Conservation (phyloP, 2,888 invertebrate species). For the Acronicta leporina region DNA sequence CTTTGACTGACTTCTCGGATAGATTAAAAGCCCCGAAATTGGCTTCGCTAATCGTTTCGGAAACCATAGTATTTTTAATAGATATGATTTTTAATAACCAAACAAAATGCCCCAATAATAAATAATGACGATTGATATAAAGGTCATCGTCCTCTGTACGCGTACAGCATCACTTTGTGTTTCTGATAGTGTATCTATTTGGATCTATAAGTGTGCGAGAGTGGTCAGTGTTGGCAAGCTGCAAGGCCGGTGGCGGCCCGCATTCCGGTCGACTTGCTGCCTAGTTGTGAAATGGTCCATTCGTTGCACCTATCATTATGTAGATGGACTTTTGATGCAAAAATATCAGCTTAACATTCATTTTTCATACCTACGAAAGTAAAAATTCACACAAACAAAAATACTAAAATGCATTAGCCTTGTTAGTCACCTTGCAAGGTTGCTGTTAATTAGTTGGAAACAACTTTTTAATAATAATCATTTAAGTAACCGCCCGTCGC, state of each 20-base stretch:
- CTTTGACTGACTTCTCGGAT: no score
- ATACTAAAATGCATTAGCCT: conserved; percentile 11
- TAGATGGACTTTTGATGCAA: conserved; percentile 45
- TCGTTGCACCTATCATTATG: conserved; percentile 70
- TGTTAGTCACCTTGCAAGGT: conserved; percentile 50
- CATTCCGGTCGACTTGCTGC: conserved; percentile 81
- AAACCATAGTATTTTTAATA: conserved; percentile 14
- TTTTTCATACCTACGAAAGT: conserved; percentile 33
- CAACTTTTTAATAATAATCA: conserved; percentile 21
- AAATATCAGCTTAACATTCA: conserved; percentile 31
- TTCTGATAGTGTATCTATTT: conserved; percentile 70
- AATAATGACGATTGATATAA: conserved; percentile 54
- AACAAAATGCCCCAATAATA: conserved; percentile 19
- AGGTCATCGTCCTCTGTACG: conserved; percentile 69
- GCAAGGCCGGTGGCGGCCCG: conserved; percentile 85
- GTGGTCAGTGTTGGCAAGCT: conserved; percentile 85
- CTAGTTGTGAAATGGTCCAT: conserved; percentile 83
- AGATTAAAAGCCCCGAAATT: neutral
- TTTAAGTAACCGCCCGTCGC: conserved; percentile 11
- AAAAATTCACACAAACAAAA: conserved; percentile 36
- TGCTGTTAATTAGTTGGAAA: conserved; percentile 43
- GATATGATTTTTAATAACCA: conserved; percentile 28
- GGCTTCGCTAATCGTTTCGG: neutral
- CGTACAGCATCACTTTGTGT: conserved; percentile 66
- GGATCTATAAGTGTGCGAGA: conserved; percentile 77